phyloP scores from a whole-genome alignment of 1,140 invertebrate species.

The Scaptomyza montana region DNA sequence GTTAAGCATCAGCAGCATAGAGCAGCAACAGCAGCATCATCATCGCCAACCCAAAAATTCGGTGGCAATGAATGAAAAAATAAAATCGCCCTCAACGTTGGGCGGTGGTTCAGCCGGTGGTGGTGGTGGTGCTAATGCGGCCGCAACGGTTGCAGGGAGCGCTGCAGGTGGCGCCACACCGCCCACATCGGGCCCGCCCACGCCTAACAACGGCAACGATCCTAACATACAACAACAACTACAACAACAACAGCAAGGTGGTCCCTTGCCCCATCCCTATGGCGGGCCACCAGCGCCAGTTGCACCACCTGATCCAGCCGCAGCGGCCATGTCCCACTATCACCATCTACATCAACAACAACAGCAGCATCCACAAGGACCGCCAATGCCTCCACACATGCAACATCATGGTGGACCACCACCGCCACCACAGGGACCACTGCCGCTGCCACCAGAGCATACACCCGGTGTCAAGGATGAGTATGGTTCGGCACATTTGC shows the following conservation, averaged over 20 bases:
- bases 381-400: slow-evolving; percentile 66
- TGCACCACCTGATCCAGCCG: slow-evolving; percentile 63
- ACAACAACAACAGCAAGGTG: slow-evolving; percentile 23
- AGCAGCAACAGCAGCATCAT: no score
- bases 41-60: slow-evolving; percentile 18
- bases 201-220: slow-evolving; percentile 76
- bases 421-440: slow-evolving; percentile 56
- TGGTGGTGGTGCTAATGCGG: slow-evolving; percentile 36
- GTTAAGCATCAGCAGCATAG: slow-evolving; percentile 19
- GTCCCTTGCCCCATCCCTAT: slow-evolving; percentile 67
- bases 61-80: slow-evolving; percentile 80
- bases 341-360: slow-evolving; percentile 71
- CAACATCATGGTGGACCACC: slow-evolving; percentile 64
- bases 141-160: slow-evolving; percentile 33
- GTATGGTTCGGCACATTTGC: slow-evolving; percentile 72
- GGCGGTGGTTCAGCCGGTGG: slow-evolving; percentile 39
- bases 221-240: slow-evolving; percentile 45
- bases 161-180: slow-evolving; percentile 57
- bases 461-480: slow-evolving; percentile 74
- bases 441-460: slow-evolving; percentile 58
- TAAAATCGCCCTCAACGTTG: slow-evolving; percentile 79
- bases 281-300: slow-evolving; percentile 64
- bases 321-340: slow-evolving; percentile 71
- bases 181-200: slow-evolving; percentile 69
- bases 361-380: slow-evolving; percentile 57